phyloP scores from a whole-genome alignment of 2,888 invertebrate genomes.

The Drymonia ruficornis region DNA sequence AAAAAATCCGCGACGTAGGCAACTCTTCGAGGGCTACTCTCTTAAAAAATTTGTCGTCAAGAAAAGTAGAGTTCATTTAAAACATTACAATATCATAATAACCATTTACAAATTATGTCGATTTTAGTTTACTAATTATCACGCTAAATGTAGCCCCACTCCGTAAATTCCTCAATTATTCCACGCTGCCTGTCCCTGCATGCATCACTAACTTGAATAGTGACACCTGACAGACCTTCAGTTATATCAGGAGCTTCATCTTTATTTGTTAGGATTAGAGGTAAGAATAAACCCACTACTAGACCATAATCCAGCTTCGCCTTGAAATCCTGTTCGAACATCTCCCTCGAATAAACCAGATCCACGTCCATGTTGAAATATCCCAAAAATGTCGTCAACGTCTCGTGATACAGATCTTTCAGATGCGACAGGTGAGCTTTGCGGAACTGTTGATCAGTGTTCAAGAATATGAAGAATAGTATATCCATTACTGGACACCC shows the following conservation, averaged over 20 bases:
- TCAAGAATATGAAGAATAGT: not conserved
- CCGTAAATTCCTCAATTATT: conserved; percentile 48
- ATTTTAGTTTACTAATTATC: too few species aligned
- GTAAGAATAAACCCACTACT: conserved; percentile 41
- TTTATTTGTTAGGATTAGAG: conserved; percentile 48
- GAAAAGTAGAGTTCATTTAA: too few species aligned
- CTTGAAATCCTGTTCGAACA: conserved; percentile 46
- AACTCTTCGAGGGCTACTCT: too few species aligned
- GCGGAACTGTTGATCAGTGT: not conserved
- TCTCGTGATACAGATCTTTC: conserved; percentile 2
- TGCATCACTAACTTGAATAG: conserved; percentile 38
- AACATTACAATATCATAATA: too few species aligned
- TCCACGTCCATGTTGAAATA: conserved; percentile 31
- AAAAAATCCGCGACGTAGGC: too few species aligned
- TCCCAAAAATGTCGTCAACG: conserved; percentile 12
- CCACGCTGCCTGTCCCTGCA: conserved; percentile 42
- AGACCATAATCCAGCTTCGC: conserved; percentile 55
- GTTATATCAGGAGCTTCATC: conserved; percentile 44
- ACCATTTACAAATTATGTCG: too few species aligned
- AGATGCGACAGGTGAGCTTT: not conserved
- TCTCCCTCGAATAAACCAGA: conserved; percentile 38
- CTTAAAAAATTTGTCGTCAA: too few species aligned
- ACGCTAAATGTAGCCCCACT: conserved; percentile 47
- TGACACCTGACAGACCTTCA: conserved; percentile 23
- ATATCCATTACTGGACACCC: conserved; percentile 48